phyloP scores from a whole-genome alignment of 2,797 vertebrate genomes.

The Chloroceryle amazona region DNA sequence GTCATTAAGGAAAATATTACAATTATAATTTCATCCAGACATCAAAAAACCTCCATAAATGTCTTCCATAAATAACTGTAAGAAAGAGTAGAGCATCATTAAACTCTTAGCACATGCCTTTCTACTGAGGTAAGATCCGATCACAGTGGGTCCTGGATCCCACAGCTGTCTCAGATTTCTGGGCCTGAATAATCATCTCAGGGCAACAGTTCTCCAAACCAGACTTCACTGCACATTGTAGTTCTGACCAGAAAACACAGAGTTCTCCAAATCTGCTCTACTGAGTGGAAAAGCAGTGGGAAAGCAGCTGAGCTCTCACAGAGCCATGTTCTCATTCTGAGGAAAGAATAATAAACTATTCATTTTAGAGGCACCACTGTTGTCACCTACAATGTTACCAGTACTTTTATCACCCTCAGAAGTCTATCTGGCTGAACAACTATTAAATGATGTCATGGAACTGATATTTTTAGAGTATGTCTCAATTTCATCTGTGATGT shows the following conservation, averaged over 20 bases:
- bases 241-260: not conserved
- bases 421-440: not conserved
- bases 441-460: not conserved
- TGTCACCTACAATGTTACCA: not conserved
- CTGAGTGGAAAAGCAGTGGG: not conserved
- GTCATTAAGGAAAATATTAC: not conserved
- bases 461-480: not conserved
- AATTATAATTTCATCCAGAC: not conserved
- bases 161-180: not conserved
- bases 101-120: conserved; percentile 20
- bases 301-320: not conserved
- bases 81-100: not conserved
- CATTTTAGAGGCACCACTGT: not conserved
- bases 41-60: not conserved
- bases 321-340: not conserved
- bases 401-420: not conserved
- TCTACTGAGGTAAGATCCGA: conserved; percentile 23
- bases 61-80: conserved; percentile 8
- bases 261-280: not conserved
- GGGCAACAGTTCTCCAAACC: not conserved
- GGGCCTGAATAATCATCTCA: not conserved
- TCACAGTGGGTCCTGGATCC: not conserved
- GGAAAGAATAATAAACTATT: not conserved
- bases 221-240: not conserved
- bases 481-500: not conserved